Evolutionary conservation across 2,113 vertebrate species (phyloP).

Genomic region (Larimichthys crocea): DNA sequence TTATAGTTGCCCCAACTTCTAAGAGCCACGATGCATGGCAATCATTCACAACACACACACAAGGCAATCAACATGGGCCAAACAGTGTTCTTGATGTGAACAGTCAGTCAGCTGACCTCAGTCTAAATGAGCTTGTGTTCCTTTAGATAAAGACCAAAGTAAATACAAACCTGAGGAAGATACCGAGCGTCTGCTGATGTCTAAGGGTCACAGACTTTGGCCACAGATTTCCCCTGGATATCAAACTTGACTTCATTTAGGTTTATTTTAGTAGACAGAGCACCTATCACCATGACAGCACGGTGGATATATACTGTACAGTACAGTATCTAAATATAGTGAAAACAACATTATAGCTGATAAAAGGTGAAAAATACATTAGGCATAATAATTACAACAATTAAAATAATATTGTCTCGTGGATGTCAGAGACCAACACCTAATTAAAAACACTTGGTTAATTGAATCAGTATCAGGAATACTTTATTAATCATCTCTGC

Average conservation of each 20-base stretch:
- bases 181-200: neutral
- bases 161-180: neutral
- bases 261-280: too few relatives aligned
- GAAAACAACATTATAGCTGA: neutral
- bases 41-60: neutral
- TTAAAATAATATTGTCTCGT: neutral
- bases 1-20: neutral
- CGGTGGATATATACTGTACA: neutral
- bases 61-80: neutral
- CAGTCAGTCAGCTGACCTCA: neutral
- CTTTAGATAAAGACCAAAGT: constrained; percentile 3
- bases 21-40: neutral
- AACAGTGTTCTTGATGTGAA: neutral
- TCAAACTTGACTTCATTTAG: too few relatives aligned
- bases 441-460: neutral
- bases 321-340: neutral
- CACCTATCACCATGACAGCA: neutral
- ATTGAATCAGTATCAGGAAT: too few relatives aligned
- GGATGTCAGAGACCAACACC: neutral
- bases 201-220: neutral
- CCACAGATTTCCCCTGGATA: neutral
- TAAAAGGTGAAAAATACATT: neutral
- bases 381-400: neutral
- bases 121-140: neutral
- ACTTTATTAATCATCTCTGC: too few relatives aligned